Evolutionary conservation across 2,797 vertebrate genomes (phyloP), one percentile per base, ranked within the genome.

Genomic region (Pseudopleuronectes americanus): DNA sequence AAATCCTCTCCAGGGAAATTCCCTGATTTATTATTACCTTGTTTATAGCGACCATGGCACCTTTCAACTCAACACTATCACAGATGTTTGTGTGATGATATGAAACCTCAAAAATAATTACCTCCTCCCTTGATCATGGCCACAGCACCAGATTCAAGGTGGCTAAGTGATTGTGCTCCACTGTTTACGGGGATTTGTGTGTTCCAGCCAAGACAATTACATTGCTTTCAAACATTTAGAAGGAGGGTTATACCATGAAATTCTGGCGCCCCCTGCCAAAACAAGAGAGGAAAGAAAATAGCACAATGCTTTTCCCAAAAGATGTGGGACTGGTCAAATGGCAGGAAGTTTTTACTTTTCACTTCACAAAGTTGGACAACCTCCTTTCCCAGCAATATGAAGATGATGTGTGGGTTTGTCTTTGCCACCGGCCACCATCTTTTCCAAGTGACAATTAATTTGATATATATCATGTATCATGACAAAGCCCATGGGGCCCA

Each of bases 401-500:
- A 65, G 31, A 65, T 82, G 57, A 74, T 72, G 47, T 80, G 75
- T 69, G 62, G 59, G 9, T 72, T 74, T 71, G 74, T 71, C 68
- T 74, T 60, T 49, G 60, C 64, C 36, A 58, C 72, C 71, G 24
- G 58, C 53, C 57, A 66, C 57, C 6, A 9, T 21, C n/a, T 68
- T 22, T 71, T 68, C 76, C 51, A 19, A 80, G 45, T 82, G 84
- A 87, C 80, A 86, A 87, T 84, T 91, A 84, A 87, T 83, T 88
- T 90, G 86, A 89, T 88, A 85, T 78, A 84, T 81, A 28, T 89
- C 72, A 87, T 76, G 71, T 75, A 81, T n/a, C n/a, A n/a, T 86
- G 84, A 87, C 80, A 84, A 85, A 83, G 60, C 86, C 84, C 80
- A 52, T 1, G 87, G 81, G 88, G 21, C 79, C 83, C 56, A 89